These are phyloP conservation scores for Rhinolophus sinicus DNA, from an alignment of 2,113 vertebrate species.

Conservation along the genomic window DNA sequence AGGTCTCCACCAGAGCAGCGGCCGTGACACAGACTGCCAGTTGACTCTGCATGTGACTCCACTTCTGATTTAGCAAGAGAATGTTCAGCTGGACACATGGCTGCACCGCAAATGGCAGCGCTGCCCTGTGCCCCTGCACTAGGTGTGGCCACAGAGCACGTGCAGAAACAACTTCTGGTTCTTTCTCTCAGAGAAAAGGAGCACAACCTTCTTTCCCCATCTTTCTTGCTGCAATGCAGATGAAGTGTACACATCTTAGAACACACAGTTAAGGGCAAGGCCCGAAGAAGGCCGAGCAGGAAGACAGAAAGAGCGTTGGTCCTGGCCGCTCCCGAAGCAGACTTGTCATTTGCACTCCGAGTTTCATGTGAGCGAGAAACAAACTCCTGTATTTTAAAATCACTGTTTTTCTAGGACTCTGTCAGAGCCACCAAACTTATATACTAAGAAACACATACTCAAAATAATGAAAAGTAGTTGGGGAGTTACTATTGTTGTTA, in stretches of 20 bases:
- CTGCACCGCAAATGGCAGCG: background rate
- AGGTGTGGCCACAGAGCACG: fast-evolving
- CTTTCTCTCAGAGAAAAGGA: background rate
- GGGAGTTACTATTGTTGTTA: background rate
- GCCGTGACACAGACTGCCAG: background rate
- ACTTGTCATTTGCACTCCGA: background rate
- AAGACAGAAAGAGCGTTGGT: background rate
- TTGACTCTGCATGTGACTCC: too few species aligned
- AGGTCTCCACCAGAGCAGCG: background rate
- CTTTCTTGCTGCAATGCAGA: fast-evolving
- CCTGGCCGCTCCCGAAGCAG: background rate
- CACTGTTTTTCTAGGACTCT: background rate
- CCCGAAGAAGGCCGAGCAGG: background rate
- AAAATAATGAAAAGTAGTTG: background rate
- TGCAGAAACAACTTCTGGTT: background rate
- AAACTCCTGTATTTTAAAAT: background rate
- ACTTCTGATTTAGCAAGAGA: background rate
- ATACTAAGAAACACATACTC: background rate
- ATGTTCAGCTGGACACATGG: background rate
- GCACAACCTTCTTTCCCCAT: fast-evolving
- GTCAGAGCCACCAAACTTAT: background rate
- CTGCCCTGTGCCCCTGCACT: background rate
- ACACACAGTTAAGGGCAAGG: background rate
- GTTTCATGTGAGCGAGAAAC: background rate
- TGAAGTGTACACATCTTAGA: background rate